Evolutionary conservation across 2,797 vertebrate genomes (phyloP).

Genomic region (Cuniculus paca): DNA sequence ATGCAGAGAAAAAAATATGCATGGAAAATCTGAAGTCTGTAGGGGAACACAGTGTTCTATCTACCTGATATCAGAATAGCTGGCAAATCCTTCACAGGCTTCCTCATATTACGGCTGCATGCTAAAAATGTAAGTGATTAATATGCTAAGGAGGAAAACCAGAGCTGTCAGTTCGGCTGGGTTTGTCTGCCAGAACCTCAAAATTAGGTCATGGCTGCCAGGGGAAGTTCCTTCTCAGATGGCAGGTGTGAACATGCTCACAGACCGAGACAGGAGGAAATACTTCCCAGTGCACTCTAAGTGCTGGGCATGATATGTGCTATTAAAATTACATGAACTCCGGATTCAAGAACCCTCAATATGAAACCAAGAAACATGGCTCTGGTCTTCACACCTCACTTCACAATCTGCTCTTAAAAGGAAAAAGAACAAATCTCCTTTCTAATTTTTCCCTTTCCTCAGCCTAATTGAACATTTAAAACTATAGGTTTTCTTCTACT

Average conservation of each 20-base stretch:
- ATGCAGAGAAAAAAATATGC: conserved; percentile 28
- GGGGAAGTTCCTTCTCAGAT: conserved; percentile 64
- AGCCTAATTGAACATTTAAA: conserved; percentile 9
- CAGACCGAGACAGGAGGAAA: background rate
- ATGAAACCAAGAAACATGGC: background rate
- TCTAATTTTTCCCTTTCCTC: background rate
- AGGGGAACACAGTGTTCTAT: background rate
- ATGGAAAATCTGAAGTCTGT: background rate
- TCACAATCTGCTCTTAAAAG: background rate
- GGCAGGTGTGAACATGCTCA: background rate
- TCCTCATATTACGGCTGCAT: background rate
- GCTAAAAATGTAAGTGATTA: conserved; percentile 46
- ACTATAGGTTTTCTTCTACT: conserved; percentile 13
- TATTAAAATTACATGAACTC: background rate
- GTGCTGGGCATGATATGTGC: background rate
- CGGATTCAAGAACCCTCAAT: background rate
- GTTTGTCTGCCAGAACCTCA: conserved; percentile 54
- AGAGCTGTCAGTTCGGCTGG: conserved; percentile 23
- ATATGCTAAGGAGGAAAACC: conserved; percentile 60
- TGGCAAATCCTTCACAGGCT: background rate
- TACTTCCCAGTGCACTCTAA: background rate
- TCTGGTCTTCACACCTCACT: background rate
- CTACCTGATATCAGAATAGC: conserved; percentile 21
- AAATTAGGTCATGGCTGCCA: conserved; percentile 72
- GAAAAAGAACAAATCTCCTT: background rate